Evolutionary conservation across 2,888 invertebrate genomes (phyloP).

Genomic region (Polyploca ridens): DNA sequence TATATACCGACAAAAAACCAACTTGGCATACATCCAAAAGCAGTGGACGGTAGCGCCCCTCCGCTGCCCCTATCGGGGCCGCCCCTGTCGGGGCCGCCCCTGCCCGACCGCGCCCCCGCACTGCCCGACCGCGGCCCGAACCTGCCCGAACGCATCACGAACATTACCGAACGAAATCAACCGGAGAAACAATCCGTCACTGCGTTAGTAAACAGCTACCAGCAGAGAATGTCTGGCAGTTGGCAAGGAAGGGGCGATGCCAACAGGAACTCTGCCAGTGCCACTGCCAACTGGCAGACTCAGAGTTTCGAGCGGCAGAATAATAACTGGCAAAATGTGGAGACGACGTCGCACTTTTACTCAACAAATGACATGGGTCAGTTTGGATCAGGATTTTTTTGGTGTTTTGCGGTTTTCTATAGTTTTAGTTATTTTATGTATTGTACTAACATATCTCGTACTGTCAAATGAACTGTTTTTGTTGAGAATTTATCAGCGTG

Average conservation of each 20-base stretch:
- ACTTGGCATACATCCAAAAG: constrained; percentile 18
- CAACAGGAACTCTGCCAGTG: constrained; percentile 44
- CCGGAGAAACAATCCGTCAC: constrained; percentile 58
- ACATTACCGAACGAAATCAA: constrained; percentile 41
- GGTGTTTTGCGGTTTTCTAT: constrained; percentile 12
- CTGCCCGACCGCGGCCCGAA: constrained; percentile 56
- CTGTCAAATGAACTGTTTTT: neutral
- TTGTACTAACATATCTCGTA: neutral
- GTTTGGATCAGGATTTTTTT: constrained; percentile 39
- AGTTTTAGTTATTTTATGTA: neutral
- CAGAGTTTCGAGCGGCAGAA: constrained; percentile 47
- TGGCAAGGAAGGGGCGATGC: constrained; percentile 41
- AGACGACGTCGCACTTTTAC: constrained; percentile 73
- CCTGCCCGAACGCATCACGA: constrained; percentile 39
- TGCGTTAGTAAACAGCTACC: constrained; percentile 74
- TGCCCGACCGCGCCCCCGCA: constrained; percentile 54
- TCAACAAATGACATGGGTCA: constrained; percentile 75
- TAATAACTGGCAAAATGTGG: constrained; percentile 67
- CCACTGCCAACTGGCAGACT: neutral
- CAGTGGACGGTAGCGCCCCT: constrained; percentile 39
- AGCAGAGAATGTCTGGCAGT: constrained; percentile 63
- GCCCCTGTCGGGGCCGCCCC: constrained; percentile 59
- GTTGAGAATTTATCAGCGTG: no score
- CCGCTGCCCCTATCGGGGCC: constrained; percentile 19
- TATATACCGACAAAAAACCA: neutral